Conservation (phyloP, 2,888 invertebrate genomes). For the Xylota sylvarum region DNA sequence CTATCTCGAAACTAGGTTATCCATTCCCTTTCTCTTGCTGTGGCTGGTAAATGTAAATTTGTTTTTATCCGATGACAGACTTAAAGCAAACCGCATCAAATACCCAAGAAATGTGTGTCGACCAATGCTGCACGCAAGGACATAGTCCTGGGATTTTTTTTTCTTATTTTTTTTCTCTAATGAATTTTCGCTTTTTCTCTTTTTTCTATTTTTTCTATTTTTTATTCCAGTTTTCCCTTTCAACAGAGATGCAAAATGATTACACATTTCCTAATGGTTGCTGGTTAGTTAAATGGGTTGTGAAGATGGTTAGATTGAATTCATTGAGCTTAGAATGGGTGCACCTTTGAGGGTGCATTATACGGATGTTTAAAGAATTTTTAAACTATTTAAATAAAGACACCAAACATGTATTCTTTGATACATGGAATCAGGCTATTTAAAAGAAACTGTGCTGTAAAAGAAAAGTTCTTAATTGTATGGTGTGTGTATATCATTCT, state of each 20-base stretch:
- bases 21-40: not conserved
- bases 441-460: not conserved
- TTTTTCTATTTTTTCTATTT: too few species aligned
- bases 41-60: slow-evolving; percentile 28
- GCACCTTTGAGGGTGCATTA: not conserved
- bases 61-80: slow-evolving; percentile 23
- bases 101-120: slow-evolving; percentile 39
- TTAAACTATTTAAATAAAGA: not conserved
- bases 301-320: slow-evolving; percentile 43
- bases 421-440: not conserved
- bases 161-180: slow-evolving; percentile 12
- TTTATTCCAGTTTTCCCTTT: slow-evolving; percentile 23
- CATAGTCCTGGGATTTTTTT: not conserved
- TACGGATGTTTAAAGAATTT: not conserved
- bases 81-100: slow-evolving; percentile 23
- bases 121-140: slow-evolving; percentile 28
- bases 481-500: not conserved
- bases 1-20: slow-evolving; percentile 41
- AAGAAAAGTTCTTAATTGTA: not conserved
- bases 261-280: slow-evolving; percentile 46
- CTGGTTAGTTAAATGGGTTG: slow-evolving; percentile 46
- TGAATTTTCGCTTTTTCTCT: slow-evolving; percentile 18
- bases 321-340: not conserved
- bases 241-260: slow-evolving; percentile 44
- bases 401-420: not conserved